phyloP scores from a whole-genome alignment of 2,113 vertebrate species.

The Pholis gunnellus region DNA sequence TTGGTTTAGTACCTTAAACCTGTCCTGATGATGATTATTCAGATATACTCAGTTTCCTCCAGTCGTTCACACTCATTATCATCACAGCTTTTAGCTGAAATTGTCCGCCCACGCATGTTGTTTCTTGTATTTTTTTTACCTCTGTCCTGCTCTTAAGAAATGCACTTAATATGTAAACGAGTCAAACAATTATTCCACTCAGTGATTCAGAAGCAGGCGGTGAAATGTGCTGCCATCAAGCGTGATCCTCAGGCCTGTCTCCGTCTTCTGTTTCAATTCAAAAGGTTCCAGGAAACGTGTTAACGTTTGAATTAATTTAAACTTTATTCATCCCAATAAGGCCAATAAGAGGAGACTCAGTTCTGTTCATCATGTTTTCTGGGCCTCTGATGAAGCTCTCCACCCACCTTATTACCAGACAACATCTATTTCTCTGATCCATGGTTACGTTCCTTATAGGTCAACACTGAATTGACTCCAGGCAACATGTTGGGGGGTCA shows the following conservation, averaged over 20 bases:
- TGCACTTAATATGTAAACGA: constrained; percentile 56
- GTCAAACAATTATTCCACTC: constrained; percentile 53
- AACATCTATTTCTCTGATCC: constrained; percentile 25
- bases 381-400: not conserved
- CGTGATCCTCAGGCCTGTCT: not conserved
- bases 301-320: too few relatives aligned
- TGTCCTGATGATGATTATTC: not conserved
- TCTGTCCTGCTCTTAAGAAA: not conserved
- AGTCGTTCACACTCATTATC: constrained; percentile 16
- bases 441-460: constrained; percentile 36
- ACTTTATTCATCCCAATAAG: too few relatives aligned
- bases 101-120: constrained; percentile 26
- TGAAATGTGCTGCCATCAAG: constrained; percentile 1
- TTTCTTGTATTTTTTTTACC: not conserved
- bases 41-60: not conserved
- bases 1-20: too few relatives aligned
- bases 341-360: too few relatives aligned
- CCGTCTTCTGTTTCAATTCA: too few relatives aligned
- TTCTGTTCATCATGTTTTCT: too few relatives aligned
- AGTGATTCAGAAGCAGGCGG: constrained; percentile 27
- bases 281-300: too few relatives aligned
- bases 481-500: not conserved
- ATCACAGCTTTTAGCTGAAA: constrained; percentile 39
- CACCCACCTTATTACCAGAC: constrained; percentile 35
- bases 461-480: constrained; percentile 20